Base-by-base conservation (phyloP, 2,797 vertebrate genomes). In the Sebastolobus alascanus region DNA sequence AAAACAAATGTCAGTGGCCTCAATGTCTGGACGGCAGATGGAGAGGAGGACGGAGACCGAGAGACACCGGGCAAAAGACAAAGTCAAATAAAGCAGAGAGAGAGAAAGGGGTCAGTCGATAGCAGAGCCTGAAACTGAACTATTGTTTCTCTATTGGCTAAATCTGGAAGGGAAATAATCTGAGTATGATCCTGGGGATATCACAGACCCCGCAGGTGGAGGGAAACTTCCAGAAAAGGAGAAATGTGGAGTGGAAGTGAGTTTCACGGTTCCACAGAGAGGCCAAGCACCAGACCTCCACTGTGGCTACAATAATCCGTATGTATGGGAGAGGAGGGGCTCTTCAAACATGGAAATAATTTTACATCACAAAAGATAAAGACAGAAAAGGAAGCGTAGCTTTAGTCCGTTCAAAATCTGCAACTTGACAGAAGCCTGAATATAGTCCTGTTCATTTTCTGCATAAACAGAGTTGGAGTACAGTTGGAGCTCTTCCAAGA, bases 11-110 rank as follows among this genome's bases (percentile, higher is more conserved):
- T 82, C 86, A 82, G 81, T 61, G 68, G 80, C 88, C 81, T 90
- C 70, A 46, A 60, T 82, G 89, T 83, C 88, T 92, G 92, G 84
- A 77, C n/a, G 11, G 83, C 90, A 94, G 92, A 93, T 93, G 93
- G 87, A 87, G 85, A 71, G 25, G 73, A 80, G 80, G 82, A 80
- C 4, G 25, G 71, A 82, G 75, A 66, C 54, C 1, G 73, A 67
- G 70, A 63, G 59, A 79, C 20, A 29, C 54, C 3, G 50, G 70
- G 58, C 13, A 14, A 54, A 73, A 71, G 60, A 77, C 37, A 77
- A 69, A 80, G 65, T 71, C 25, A 86, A 86, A 82, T 71, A 69
- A 83, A 87, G 55, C 27, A 58, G 37, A 66, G n/a, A 14, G 63
- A 70, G 46, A 73, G 31, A 59, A 56, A 12, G 43, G 27, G 40